Percentiles rank a stretch among this genome's conserved stretches.
Conservation (phyloP, 2,797 vertebrate genomes). For the Ceryle rudis region DNA sequence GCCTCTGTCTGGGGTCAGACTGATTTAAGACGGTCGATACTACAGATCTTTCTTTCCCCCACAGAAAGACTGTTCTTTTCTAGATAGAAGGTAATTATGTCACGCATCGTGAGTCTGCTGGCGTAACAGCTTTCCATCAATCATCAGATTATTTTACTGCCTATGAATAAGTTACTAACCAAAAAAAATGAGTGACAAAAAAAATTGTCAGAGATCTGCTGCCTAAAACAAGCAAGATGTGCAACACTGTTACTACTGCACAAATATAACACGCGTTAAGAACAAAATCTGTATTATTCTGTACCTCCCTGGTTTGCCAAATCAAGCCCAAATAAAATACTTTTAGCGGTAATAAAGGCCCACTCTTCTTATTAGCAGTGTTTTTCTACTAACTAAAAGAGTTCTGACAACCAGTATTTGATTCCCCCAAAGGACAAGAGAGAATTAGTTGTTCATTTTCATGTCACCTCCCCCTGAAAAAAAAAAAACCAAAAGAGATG, state of each 20-base stretch:
- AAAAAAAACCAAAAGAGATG: not conserved
- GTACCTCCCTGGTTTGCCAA: not conserved
- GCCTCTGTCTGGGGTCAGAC: not conserved
- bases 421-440: not conserved
- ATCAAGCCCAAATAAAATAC: not conserved
- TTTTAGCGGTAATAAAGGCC: not conserved
- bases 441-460: not conserved
- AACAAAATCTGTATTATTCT: not conserved
- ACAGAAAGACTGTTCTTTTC: not conserved
- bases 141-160: not conserved
- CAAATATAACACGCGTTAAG: not conserved
- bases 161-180: not conserved
- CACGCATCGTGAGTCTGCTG: not conserved
- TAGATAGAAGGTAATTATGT: not conserved
- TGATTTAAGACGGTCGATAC: fast-evolving
- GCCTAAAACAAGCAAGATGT: not conserved
- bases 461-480: not conserved
- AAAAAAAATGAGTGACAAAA: not conserved
- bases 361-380: not conserved
- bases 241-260: not conserved
- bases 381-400: not conserved
- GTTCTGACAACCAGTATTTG: not conserved
- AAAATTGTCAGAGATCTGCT: not conserved
- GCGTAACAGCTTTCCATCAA: not conserved
- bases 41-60: not conserved